These are phyloP conservation scores for Microtus agrestis DNA, from an alignment of 2,797 vertebrate species.

Conservation along the genomic window DNA sequence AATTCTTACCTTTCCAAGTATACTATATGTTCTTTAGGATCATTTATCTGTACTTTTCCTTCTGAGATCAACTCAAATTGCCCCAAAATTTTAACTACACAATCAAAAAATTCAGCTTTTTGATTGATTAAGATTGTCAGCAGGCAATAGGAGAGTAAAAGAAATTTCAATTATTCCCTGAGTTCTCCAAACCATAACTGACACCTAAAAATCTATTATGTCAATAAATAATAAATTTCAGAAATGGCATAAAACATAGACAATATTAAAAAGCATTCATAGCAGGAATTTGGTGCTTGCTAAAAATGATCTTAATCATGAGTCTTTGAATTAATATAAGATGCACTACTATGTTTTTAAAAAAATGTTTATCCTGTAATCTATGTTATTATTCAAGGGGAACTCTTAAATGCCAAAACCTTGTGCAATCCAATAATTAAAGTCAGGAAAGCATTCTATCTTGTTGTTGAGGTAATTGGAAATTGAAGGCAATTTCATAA, in stretches of 20 bases:
- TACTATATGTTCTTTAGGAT: neutral
- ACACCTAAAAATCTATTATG: conserved; percentile 54
- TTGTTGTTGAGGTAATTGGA: conserved; percentile 36
- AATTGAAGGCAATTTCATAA: conserved; percentile 17
- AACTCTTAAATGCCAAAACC: conserved; percentile 62
- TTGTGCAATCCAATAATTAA: conserved; percentile 65
- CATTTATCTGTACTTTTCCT: neutral
- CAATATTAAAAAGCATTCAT: conserved; percentile 45
- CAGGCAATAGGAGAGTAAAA: neutral
- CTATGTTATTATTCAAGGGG: conserved; percentile 56
- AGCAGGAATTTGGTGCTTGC: conserved; percentile 57
- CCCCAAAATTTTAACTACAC: neutral
- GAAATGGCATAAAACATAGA: conserved; percentile 44
- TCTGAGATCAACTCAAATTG: neutral
- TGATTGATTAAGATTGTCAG: conserved; percentile 21
- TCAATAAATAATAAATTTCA: conserved; percentile 66
- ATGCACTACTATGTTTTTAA: neutral
- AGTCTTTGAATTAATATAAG: conserved; percentile 56
- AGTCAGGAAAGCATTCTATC: conserved; percentile 37
- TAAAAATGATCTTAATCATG: conserved; percentile 58
- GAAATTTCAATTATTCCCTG: neutral
- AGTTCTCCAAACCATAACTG: conserved; percentile 20
- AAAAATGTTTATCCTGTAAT: conserved; percentile 16
- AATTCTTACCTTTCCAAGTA: neutral
- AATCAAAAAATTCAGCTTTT: conserved; percentile 2